These are phyloP conservation scores for Sipha maydis DNA, from an alignment of 2,888 invertebrate species.

Conservation along the genomic window DNA sequence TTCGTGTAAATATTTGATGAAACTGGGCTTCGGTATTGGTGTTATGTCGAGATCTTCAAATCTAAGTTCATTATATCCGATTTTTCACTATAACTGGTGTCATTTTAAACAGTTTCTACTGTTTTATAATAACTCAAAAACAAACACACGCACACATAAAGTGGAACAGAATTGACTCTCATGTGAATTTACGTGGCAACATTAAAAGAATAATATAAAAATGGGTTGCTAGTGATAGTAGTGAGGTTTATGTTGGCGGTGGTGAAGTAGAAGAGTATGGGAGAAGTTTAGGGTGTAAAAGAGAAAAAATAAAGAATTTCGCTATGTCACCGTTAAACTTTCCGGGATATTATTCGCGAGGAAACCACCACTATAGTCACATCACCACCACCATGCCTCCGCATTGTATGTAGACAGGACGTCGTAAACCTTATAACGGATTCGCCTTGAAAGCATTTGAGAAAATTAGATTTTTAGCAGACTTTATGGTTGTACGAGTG, in stretches of 20 bases:
- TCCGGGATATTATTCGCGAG: constrained; percentile 17
- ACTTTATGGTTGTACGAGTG: constrained; percentile 1
- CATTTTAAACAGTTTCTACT: no score
- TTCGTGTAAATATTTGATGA: no score
- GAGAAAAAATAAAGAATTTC: constrained; percentile 25
- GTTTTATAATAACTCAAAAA: no score
- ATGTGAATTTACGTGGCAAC: constrained; percentile 5
- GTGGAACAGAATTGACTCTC: not conserved
- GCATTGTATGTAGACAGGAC: constrained; percentile 26
- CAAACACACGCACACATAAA: no score
- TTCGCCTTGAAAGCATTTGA: constrained; percentile 51
- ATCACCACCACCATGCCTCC: not conserved
- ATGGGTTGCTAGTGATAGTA: no score
- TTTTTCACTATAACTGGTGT: no score
- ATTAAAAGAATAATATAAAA: not conserved
- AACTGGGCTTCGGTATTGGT: no score
- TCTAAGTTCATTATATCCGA: no score
- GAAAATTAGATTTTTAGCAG: constrained; percentile 57
- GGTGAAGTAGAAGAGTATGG: not conserved
- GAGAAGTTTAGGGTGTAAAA: not conserved
- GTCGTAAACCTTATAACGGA: constrained; percentile 48
- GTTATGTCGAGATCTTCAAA: no score
- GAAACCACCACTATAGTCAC: constrained; percentile 2
- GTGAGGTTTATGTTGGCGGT: no score
- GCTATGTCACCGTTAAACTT: constrained; percentile 21